Evolutionary conservation across 2,113 vertebrate species (phyloP).

Genomic region (Thunnus thynnus): DNA sequence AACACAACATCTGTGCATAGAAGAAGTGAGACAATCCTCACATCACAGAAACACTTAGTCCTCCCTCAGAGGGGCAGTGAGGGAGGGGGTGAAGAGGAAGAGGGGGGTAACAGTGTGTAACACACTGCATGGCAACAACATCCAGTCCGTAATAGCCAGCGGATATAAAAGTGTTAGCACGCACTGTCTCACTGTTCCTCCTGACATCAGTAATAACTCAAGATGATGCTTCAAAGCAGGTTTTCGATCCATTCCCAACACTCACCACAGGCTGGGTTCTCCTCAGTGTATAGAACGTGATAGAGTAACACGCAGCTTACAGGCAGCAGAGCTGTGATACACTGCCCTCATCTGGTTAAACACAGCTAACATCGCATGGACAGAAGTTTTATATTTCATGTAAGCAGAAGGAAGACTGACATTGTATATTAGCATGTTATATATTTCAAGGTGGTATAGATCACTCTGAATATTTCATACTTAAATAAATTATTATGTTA

Average conservation of each 20-base stretch:
- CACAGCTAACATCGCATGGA: background rate
- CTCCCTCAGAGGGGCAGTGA: background rate
- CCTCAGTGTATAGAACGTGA: background rate
- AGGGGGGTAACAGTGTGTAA: background rate
- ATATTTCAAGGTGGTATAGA: background rate
- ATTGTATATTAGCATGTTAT: background rate
- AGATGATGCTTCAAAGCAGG: conserved; percentile 54
- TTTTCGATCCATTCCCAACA: conserved; percentile 20
- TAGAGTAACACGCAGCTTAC: background rate
- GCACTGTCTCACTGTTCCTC: conserved; percentile 22
- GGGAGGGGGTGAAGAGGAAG: background rate
- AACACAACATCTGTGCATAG: conserved; percentile 53
- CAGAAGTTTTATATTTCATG: background rate
- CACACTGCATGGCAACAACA: conserved; percentile 17
- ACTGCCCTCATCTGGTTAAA: conserved; percentile 74
- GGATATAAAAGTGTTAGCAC: conserved; percentile 38
- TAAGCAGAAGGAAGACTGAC: background rate
- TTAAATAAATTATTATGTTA: no score
- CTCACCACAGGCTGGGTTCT: conserved; percentile 32
- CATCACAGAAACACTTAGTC: conserved; percentile 20
- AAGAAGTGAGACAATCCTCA: conserved; percentile 19
- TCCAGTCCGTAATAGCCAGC: conserved; percentile 21
- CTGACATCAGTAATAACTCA: conserved; percentile 53
- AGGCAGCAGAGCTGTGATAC: conserved; percentile 40
- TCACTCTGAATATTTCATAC: background rate